Evolutionary conservation across 1,140 invertebrate genomes (phyloP).

Genomic region (Leptonema lineaticorne): DNA sequence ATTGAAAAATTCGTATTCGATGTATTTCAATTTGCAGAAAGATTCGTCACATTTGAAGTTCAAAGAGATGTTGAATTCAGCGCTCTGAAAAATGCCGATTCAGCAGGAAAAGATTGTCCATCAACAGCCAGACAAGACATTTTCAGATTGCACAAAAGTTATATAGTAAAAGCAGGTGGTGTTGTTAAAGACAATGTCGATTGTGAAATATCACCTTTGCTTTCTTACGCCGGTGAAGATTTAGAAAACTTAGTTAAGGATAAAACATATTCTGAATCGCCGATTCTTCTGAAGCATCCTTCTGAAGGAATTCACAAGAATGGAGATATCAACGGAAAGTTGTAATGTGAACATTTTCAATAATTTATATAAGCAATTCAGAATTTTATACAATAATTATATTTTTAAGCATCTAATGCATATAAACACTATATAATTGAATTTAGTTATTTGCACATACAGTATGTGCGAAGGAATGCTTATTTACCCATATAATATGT

Average conservation of each 20-base stretch:
- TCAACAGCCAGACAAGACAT: conserved; percentile 81
- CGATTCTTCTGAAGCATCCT: conserved; percentile 47
- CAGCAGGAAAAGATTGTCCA: conserved; percentile 85
- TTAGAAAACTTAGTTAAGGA: conserved; percentile 65
- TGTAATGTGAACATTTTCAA: too few relatives aligned
- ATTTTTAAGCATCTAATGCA: too few relatives aligned
- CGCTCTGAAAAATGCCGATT: conserved; percentile 92
- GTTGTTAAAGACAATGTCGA: conserved; percentile 67
- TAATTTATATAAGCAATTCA: too few relatives aligned
- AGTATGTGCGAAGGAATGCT: too few relatives aligned
- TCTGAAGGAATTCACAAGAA: conserved; percentile 19
- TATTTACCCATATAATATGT: too few relatives aligned
- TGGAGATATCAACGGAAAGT: conserved; percentile 12
- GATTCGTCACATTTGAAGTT: conserved; percentile 93
- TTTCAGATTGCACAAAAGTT: conserved; percentile 78
- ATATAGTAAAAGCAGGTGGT: conserved; percentile 83
- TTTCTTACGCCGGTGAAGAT: conserved; percentile 90
- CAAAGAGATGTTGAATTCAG: conserved; percentile 93
- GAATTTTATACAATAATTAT: too few relatives aligned
- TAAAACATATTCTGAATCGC: conserved; percentile 67
- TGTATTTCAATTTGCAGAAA: conserved; percentile 90
- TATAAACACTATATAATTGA: background rate
- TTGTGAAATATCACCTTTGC: conserved; percentile 88
- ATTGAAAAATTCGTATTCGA: conserved; percentile 99
- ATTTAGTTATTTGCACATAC: background rate